phyloP scores from a whole-genome alignment of 1,140 invertebrate genomes.

The Cydia splendana region DNA sequence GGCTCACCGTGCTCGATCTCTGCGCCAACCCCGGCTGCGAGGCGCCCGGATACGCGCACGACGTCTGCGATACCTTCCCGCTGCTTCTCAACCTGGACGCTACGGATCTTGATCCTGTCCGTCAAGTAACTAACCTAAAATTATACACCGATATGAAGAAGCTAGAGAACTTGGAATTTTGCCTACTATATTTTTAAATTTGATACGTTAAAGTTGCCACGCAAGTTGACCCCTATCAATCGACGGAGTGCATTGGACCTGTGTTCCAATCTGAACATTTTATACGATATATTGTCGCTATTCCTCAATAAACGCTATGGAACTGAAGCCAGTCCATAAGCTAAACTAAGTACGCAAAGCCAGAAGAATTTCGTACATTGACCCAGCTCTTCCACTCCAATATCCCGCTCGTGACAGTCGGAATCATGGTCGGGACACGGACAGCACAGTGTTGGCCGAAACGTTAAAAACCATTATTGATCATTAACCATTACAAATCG shows the following conservation, averaged over 20 bases:
- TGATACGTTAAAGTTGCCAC: no score
- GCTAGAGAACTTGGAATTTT: background rate
- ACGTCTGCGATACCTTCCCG: conserved; percentile 63
- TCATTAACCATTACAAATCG: no score
- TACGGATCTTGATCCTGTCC: conserved; percentile 56
- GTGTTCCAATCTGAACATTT: conserved; percentile 48
- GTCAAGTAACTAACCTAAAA: conserved; percentile 49
- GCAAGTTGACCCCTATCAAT: background rate
- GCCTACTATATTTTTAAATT: background rate
- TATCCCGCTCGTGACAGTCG: no score
- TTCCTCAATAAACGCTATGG: conserved; percentile 54
- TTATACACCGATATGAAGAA: background rate
- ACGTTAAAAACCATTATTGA: no score
- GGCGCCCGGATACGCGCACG: conserved; percentile 57
- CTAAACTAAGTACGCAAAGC: conserved; percentile 37
- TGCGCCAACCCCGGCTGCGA: conserved; percentile 66
- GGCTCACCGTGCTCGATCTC: conserved; percentile 59
- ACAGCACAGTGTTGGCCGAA: no score
- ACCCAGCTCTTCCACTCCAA: no score
- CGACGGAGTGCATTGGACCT: conserved; percentile 31
- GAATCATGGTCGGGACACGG: no score
- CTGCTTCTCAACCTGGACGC: conserved; percentile 56
- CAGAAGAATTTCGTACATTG: no score
- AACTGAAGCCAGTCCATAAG: conserved; percentile 62
- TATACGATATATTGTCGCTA: conserved; percentile 59